Evolutionary conservation across 2,113 vertebrate genomes (phyloP).

Genomic region (Salminus brasiliensis): DNA sequence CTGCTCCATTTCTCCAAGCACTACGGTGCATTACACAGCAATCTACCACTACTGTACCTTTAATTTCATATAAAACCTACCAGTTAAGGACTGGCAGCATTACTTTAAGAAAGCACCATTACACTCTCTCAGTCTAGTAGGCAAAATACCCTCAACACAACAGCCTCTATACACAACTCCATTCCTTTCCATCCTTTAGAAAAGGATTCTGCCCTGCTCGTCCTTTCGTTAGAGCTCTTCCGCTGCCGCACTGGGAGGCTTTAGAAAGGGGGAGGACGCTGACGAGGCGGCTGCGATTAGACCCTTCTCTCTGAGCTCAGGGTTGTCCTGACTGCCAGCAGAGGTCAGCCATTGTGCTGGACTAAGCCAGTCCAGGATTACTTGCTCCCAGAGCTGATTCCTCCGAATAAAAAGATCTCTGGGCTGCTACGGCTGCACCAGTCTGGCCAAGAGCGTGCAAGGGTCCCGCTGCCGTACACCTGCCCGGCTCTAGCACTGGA

Average conservation of each 20-base stretch:
- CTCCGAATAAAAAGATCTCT: conserved; percentile 24
- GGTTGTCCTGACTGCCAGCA: conserved; percentile 44
- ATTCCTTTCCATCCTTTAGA: conserved; percentile 9
- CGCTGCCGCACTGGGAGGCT: background rate
- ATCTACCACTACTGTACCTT: no score
- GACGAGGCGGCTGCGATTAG: conserved; percentile 31
- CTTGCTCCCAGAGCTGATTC: conserved; percentile 29
- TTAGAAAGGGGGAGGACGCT: conserved; percentile 11
- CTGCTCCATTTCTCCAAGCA: no score
- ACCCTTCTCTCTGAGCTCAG: conserved; percentile 28
- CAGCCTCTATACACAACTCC: background rate
- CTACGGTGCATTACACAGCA: no score
- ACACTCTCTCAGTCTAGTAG: background rate
- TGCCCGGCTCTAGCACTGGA: background rate
- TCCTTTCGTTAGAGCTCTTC: conserved; percentile 27
- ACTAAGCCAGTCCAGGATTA: conserved; percentile 52
- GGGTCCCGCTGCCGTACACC: background rate
- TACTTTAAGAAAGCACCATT: conserved; percentile 13
- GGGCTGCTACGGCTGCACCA: background rate
- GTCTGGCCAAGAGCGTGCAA: background rate
- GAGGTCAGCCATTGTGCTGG: conserved; percentile 55
- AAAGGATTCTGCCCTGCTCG: conserved; percentile 22
- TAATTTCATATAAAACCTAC: no score
- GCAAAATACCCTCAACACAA: background rate
- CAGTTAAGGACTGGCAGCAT: no score